Evolutionary conservation across 2,797 vertebrate species (phyloP), one percentile per base, ranked within the genome.

Genomic region (Microctenopoma lineatum): DNA sequence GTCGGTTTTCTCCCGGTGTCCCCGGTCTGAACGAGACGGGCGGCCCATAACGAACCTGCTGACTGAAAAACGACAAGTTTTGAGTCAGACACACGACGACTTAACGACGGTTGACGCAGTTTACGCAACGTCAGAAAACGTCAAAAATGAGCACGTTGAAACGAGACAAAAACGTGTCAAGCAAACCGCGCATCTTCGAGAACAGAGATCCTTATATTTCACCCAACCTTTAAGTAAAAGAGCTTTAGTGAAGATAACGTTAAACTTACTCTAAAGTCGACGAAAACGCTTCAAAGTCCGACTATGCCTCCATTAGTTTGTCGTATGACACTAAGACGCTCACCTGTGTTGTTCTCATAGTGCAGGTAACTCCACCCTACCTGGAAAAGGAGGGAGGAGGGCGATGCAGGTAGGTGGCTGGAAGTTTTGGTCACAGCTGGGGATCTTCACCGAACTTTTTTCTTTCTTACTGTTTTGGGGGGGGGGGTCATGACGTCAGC

Each of bases 31-130:
- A 38, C 89, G 91, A 32, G 90, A 59, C 42, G 85, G 67, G 1
- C 89, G 89, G 67, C 89, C 93, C 94, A 95, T 95, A 27, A 32
- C 29, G 29, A 32, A 32, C 27, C 92, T 91, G 79, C 12, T 13
- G 68, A 66, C 16, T 1, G 42, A 53, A 52, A 71, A 34, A 32
- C 25, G 32, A 51, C 36, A 38, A 38, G 36, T 12, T 32, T 32
- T 3, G 27, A 3, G 1, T 42, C 27, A 21, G 21, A 21, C 21
- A 21, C 21, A 21, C 21, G 21, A 29, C 27, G 39, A 42, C 14
- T 5, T 3, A 14, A 12, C 27, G 4, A 34, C 8, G 13, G 7
- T 3, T 50, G 18, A 60, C 50, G 44, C 13, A 3, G 13, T 0
- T 26, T 48, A 45, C 47, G 27, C 45, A 2, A 44, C 54, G 5